Evolutionary conservation across 2,113 vertebrate genomes (phyloP).

Genomic region (Odobenus rosmarus): DNA sequence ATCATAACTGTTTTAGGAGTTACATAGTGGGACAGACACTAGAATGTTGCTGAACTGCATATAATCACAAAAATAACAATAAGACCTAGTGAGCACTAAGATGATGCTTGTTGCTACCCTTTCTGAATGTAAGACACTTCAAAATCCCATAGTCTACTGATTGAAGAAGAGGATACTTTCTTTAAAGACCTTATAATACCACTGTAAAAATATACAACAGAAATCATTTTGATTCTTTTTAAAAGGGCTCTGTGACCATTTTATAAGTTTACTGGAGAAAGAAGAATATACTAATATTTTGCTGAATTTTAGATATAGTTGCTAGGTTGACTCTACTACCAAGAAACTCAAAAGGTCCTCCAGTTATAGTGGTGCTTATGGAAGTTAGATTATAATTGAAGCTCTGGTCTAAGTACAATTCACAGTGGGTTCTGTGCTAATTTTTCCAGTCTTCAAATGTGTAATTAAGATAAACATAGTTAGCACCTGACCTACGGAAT

Average conservation of each 20-base stretch:
- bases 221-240: neutral
- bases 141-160: neutral
- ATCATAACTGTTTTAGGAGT: neutral
- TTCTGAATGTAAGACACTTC: neutral
- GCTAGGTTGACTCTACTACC: neutral
- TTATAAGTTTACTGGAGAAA: neutral
- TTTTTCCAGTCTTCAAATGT: neutral
- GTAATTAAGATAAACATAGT: neutral
- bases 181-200: neutral
- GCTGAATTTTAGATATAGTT: neutral
- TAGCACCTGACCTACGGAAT: neutral
- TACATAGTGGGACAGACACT: neutral
- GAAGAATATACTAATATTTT: neutral
- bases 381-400: neutral
- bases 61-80: neutral
- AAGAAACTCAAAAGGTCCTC: neutral
- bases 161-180: neutral
- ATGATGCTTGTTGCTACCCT: neutral
- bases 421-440: neutral
- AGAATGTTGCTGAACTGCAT: neutral
- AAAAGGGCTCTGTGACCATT: neutral
- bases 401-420: neutral
- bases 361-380: neutral
- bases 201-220: neutral
- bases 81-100: neutral